These are phyloP conservation scores for Acanthornis magna DNA, from an alignment of 2,797 vertebrate species.

Conservation along the genomic window DNA sequence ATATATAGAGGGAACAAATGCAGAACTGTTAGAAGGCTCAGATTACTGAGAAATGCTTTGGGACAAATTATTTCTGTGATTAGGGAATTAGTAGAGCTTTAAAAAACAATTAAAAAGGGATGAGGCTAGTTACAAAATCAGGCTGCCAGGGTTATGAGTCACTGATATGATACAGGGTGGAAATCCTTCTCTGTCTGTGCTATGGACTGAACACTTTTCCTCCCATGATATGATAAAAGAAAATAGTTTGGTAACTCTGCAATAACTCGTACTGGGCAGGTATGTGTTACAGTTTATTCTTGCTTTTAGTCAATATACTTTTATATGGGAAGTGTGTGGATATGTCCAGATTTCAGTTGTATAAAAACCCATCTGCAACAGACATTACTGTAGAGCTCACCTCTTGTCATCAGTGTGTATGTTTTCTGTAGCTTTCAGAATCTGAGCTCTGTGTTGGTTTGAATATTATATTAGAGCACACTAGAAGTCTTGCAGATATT, in stretches of 20 bases:
- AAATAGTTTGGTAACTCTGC: not conserved
- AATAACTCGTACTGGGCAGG: not conserved
- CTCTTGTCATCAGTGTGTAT: not conserved
- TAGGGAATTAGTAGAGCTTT: not conserved
- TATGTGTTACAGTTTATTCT: not conserved
- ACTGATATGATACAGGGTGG: not conserved
- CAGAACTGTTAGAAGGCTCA: not conserved
- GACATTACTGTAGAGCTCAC: not conserved
- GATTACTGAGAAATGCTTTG: not conserved
- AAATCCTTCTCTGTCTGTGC: not conserved
- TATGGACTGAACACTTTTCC: not conserved
- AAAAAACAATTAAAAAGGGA: not conserved
- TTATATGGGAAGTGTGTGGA: not conserved
- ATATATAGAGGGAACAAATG: not conserved
- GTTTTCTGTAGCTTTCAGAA: not conserved
- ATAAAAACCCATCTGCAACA: not conserved
- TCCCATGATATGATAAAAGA: not conserved
- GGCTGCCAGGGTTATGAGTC: not conserved
- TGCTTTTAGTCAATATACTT: not conserved
- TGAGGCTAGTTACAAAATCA: not conserved
- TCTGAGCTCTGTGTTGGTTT: not conserved
- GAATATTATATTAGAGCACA: not conserved
- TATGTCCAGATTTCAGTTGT: not conserved
- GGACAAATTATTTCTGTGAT: not conserved
- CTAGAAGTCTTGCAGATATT: not conserved